Percentiles rank a stretch among this genome's conserved stretches.
phyloP scores from a whole-genome alignment of 2,888 invertebrate genomes.

The Zygothrica quintamaculata region DNA sequence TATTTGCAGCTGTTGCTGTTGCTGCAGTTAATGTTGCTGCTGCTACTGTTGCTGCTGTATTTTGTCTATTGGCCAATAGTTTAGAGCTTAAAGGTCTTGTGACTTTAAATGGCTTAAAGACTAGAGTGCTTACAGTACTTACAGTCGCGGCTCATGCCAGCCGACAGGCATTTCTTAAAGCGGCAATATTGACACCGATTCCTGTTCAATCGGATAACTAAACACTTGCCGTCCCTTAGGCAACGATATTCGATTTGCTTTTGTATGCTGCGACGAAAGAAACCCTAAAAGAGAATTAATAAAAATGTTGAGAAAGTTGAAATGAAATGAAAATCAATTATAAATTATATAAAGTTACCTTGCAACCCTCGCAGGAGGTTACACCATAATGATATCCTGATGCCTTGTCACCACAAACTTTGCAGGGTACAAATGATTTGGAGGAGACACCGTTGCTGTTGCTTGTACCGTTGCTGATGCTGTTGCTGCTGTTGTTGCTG shows the following conservation, averaged over 20 bases:
- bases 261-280: slow-evolving; percentile 97
- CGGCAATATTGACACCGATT: slow-evolving; percentile 98
- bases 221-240: slow-evolving; percentile 96
- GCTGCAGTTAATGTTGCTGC: slow-evolving; percentile 11
- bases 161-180: slow-evolving; percentile 97
- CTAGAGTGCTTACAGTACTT: slow-evolving; percentile 86
- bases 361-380: slow-evolving; percentile 98
- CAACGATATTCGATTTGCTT: slow-evolving; percentile 98
- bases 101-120: not conserved
- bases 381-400: slow-evolving; percentile 98
- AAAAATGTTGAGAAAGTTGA: too few relatives aligned
- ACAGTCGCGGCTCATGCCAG: slow-evolving; percentile 99
- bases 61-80: too few relatives aligned
- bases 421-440: slow-evolving; percentile 96
- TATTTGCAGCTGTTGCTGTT: too few relatives aligned
- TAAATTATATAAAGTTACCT: slow-evolving; percentile 87
- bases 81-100: too few relatives aligned
- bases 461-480: slow-evolving; percentile 86
- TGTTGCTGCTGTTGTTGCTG: slow-evolving; percentile 42
- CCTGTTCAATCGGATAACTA: slow-evolving; percentile 95
- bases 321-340: not conserved
- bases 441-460: slow-evolving; percentile 90
- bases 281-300: slow-evolving; percentile 93
- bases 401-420: slow-evolving; percentile 98
- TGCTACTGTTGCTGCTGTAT: too few relatives aligned